Conservation (phyloP, 2,113 vertebrate species). For the Actinemys pallida region DNA sequence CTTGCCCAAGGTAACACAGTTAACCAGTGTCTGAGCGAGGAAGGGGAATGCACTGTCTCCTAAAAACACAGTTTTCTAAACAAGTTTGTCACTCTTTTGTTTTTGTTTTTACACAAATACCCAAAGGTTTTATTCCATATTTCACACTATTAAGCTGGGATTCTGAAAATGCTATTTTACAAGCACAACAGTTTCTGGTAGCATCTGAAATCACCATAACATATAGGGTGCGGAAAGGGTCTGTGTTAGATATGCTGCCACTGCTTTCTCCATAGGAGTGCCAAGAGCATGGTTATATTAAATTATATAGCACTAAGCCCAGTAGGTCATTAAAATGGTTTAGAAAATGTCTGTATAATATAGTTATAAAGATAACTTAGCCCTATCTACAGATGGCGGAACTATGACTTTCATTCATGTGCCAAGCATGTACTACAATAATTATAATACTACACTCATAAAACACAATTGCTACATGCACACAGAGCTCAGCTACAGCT, state of each 20-base stretch:
- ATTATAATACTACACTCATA: conserved; percentile 40
- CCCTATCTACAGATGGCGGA: conserved; percentile 8
- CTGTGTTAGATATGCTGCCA: accelerated
- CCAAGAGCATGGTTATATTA: neutral
- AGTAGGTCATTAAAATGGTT: conserved; percentile 16
- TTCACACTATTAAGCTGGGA: accelerated
- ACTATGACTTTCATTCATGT: conserved; percentile 36
- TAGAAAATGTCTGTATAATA: conserved; percentile 27
- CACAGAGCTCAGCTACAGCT: neutral
- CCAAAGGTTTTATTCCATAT: neutral
- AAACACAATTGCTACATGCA: neutral
- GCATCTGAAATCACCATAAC: neutral
- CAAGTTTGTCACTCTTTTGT: neutral
- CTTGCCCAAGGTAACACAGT: neutral
- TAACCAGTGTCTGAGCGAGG: neutral
- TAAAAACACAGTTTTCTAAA: neutral
- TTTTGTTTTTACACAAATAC: neutral
- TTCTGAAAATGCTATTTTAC: neutral
- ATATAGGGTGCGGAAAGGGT: neutral
- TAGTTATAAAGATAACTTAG: conserved; percentile 14
- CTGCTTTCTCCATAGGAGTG: neutral
- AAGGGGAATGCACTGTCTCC: neutral
- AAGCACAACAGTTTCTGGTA: neutral
- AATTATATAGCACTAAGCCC: neutral
- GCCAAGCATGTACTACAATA: neutral